Evolutionary conservation across 2,113 vertebrate species (phyloP), one percentile per base, ranked within the genome.

Genomic region (Bubo blakistoni): DNA sequence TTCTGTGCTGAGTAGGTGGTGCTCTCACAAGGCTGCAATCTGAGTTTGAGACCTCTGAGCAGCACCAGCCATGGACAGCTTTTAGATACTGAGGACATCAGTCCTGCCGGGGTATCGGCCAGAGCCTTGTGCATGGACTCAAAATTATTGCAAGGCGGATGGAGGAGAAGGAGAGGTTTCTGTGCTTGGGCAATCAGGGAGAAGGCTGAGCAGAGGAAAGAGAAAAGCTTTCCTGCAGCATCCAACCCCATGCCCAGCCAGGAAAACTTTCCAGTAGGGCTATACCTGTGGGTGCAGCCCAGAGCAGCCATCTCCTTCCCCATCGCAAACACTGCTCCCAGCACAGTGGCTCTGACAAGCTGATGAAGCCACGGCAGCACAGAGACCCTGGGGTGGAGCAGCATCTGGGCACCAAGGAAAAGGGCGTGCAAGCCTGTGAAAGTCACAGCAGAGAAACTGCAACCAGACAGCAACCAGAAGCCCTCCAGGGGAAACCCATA

Each of bases 341-440:
- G 85, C 78, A 63, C 80, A 71, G 87, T 79, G 10, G 2, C 49
- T 83, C 87, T 86, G 90, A 93, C 27, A 46, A 94, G 95, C 89
- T 85, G 95, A 88, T 96, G 96, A 94, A 97, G 85, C 78, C 94
- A 90, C 34, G 22, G 86, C 93, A 97, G 70, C 16, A 6, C 26
- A 30, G 79, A 92, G 34, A 91, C 46, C 89, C 70, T 57, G 36
- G 80, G 72, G 40, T 91, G 86, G 81, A 94, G 72, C 82, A 80
- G 83, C 86, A 88, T 92, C 87, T 95, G 74, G 49, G 49, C 47
- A 47, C 78, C 46, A 51, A 19, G 79, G 91, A 89, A 92, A 89
- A 95, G 76, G 61, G 44, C 72, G 79, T 27, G 25, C 1, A 4
- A 92, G 62, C 93, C 92, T 95, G 63, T 1, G 0, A 76, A 82